A percentile compares a stretch with the other conserved stretches of the same genome.
These are phyloP conservation scores for Agonum fuliginosum DNA, from an alignment of 2,888 invertebrate species.

Conservation along the genomic window DNA sequence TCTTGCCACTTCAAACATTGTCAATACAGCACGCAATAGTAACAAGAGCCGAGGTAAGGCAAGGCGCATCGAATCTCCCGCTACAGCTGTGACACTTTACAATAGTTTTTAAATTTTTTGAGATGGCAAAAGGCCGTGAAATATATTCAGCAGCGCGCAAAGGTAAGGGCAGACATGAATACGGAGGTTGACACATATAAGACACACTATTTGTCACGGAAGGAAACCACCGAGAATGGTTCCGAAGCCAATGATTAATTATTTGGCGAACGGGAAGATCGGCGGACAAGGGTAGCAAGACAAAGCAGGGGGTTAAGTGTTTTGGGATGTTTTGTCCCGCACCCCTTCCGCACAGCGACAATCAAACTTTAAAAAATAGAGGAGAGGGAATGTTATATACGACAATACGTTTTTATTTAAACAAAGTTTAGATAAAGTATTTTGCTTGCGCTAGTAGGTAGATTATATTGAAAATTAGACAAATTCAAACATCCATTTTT, in stretches of 20 bases:
- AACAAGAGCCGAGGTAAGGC: slow-evolving; percentile 23
- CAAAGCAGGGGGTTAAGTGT: slow-evolving; percentile 44
- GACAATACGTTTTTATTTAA: too few relatives aligned
- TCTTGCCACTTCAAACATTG: slow-evolving; percentile 28
- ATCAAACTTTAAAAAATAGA: too few relatives aligned
- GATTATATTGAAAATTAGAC: too few relatives aligned
- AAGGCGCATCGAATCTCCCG: slow-evolving; percentile 42
- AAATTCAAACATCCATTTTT: too few relatives aligned
- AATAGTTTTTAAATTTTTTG: slow-evolving; percentile 68
- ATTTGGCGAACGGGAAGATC: slow-evolving; percentile 11
- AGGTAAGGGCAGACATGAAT: slow-evolving; percentile 10
- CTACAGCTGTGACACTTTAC: slow-evolving; percentile 66
- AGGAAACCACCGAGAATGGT: slow-evolving; percentile 20
- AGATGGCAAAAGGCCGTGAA: slow-evolving; percentile 38
- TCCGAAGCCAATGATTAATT: slow-evolving; percentile 30
- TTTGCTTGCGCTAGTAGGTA: too few relatives aligned
- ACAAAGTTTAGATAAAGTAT: too few relatives aligned
- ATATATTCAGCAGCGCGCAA: slow-evolving; percentile 36
- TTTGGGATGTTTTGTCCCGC: slow-evolving; percentile 24
- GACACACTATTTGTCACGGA: slow-evolving; percentile 47
- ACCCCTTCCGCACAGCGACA: background rate
- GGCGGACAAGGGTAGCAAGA: background rate
- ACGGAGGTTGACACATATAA: slow-evolving; percentile 37
- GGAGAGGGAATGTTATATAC: too few relatives aligned
- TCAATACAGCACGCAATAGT: slow-evolving; percentile 36